Percentiles rank a stretch among this genome's conserved stretches.
Evolutionary conservation across 2,113 vertebrate species (phyloP).

Genomic region (Rattus rattus): DNA sequence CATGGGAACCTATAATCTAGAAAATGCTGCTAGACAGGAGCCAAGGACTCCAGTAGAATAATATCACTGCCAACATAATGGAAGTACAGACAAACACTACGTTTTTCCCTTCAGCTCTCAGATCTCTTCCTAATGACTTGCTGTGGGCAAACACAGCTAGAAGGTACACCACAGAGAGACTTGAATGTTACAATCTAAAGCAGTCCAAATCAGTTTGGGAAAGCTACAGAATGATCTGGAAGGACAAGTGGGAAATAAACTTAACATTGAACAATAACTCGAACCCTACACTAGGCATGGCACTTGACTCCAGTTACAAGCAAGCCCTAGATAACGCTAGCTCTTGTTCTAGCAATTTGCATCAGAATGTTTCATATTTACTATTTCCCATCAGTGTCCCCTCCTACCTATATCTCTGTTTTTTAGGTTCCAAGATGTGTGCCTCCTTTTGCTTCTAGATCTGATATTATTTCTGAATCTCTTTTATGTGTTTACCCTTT

Average conservation of each 20-base stretch:
- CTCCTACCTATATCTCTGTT: conserved; percentile 15
- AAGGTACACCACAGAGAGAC: conserved; percentile 16
- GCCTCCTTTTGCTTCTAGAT: conserved; percentile 16
- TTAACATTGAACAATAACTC: background rate
- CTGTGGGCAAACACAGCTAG: background rate
- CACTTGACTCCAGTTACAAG: background rate
- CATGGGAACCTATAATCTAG: background rate
- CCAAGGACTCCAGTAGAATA: background rate
- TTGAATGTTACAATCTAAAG: background rate
- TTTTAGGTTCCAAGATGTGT: conserved; percentile 27
- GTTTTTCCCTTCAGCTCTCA: background rate
- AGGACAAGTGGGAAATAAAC: background rate
- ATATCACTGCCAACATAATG: background rate
- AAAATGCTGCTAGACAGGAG: conserved; percentile 16
- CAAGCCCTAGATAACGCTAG: background rate
- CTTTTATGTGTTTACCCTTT: background rate
- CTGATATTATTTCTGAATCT: background rate
- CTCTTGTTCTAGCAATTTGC: conserved; percentile 23
- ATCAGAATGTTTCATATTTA: conserved; percentile 27
- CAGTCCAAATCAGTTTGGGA: background rate
- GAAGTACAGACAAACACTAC: background rate
- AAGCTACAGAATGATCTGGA: conserved; percentile 37
- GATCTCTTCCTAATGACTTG: background rate
- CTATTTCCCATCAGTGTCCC: conserved; percentile 3
- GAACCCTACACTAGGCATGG: background rate